Conservation (phyloP, 2,888 invertebrate genomes). For the Dolomedes plantarius region DNA sequence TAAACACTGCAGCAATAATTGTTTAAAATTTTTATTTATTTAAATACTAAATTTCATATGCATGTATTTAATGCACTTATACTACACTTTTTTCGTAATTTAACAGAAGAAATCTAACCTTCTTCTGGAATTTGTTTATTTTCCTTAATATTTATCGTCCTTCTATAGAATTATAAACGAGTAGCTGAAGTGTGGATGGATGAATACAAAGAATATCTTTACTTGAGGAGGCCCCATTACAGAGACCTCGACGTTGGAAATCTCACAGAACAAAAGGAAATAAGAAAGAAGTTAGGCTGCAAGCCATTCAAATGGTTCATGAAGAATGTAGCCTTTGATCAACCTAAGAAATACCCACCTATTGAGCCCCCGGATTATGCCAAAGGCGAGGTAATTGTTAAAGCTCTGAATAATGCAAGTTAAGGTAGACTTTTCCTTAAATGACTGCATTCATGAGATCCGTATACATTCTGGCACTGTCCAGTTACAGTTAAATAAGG, state of each 20-base stretch:
- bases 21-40: too few relatives aligned
- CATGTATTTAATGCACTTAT: too few relatives aligned
- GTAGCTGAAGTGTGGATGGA: conserved; percentile 99
- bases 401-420: too few relatives aligned
- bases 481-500: too few relatives aligned
- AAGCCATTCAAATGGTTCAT: conserved; percentile 97
- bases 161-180: conserved; percentile 87
- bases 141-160: neutral
- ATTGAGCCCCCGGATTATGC: conserved; percentile 90
- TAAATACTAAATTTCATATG: too few relatives aligned
- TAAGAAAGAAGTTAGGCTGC: conserved; percentile 86
- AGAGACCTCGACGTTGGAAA: conserved; percentile 87
- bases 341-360: conserved; percentile 89
- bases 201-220: conserved; percentile 92
- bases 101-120: too few relatives aligned
- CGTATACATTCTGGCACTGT: too few relatives aligned
- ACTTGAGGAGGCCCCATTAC: conserved; percentile 87
- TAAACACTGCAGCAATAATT: too few relatives aligned
- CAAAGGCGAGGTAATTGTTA: conserved; percentile 82
- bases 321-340: conserved; percentile 92
- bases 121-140: too few relatives aligned
- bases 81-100: too few relatives aligned
- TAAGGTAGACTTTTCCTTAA: too few relatives aligned
- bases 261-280: conserved; percentile 84
- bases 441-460: too few relatives aligned